Evolutionary conservation across 2,113 vertebrate genomes (phyloP).

Genomic region (Plestiodon gilberti): DNA sequence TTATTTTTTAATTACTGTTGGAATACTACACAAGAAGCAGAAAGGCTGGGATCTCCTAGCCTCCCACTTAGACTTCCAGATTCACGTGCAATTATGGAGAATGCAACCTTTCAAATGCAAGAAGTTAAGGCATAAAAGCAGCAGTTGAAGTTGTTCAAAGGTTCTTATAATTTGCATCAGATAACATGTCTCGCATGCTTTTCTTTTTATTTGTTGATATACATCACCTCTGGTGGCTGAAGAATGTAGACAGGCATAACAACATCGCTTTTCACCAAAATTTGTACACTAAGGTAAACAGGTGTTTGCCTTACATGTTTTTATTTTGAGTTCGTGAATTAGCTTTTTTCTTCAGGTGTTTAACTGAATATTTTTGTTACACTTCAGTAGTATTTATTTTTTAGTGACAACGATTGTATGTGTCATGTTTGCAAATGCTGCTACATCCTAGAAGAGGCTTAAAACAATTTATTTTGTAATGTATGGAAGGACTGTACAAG

Average conservation of each 20-base stretch:
- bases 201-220: slow-evolving; percentile 79
- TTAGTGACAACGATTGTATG: slow-evolving; percentile 78
- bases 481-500: slow-evolving; percentile 76
- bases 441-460: slow-evolving; percentile 75
- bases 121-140: slow-evolving; percentile 67
- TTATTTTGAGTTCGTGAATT: slow-evolving; percentile 72
- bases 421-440: slow-evolving; percentile 79
- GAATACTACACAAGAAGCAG: slow-evolving; percentile 72
- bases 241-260: slow-evolving; percentile 91
- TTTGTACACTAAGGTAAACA: slow-evolving; percentile 76
- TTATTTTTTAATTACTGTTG: slow-evolving; percentile 72
- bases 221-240: slow-evolving; percentile 88
- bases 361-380: slow-evolving; percentile 74
- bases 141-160: slow-evolving; percentile 67
- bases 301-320: slow-evolving; percentile 76
- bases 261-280: slow-evolving; percentile 83
- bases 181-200: slow-evolving; percentile 74
- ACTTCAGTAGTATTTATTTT: slow-evolving; percentile 84
- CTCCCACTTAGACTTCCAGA: slow-evolving; percentile 62
- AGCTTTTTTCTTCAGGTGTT: slow-evolving; percentile 73
- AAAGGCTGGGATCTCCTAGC: slow-evolving; percentile 64
- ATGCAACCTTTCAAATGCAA: slow-evolving; percentile 60
- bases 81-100: slow-evolving; percentile 73
- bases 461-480: slow-evolving; percentile 73
- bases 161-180: slow-evolving; percentile 71